Percentiles rank a stretch among this genome's conserved stretches.
Evolutionary conservation across 2,888 invertebrate genomes (phyloP).

Genomic region (Parascotia fuliginaria): DNA sequence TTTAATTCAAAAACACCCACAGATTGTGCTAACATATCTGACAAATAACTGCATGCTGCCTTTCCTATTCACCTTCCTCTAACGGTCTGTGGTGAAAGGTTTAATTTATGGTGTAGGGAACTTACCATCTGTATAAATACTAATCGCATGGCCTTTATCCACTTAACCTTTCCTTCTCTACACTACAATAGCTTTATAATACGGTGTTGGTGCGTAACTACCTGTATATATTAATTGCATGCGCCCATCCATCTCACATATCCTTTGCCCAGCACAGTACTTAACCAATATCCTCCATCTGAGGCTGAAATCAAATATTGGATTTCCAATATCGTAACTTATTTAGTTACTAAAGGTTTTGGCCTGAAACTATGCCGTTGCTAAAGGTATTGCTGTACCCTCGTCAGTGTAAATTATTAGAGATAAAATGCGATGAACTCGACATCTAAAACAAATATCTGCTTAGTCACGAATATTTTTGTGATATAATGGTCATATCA

Average conservation of each 20-base stretch:
- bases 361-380: background rate
- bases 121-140: slow-evolving; percentile 54
- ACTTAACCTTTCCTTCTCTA: slow-evolving; percentile 51
- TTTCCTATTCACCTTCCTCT: slow-evolving; percentile 64
- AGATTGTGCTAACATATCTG: slow-evolving; percentile 51
- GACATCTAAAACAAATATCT: slow-evolving; percentile 26
- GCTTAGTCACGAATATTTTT: slow-evolving; percentile 56
- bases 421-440: slow-evolving; percentile 24
- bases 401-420: slow-evolving; percentile 25
- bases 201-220: slow-evolving; percentile 66
- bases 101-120: slow-evolving; percentile 46
- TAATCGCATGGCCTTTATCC: slow-evolving; percentile 69
- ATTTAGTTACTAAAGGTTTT: too few species aligned
- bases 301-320: background rate
- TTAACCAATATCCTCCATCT: background rate
- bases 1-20: slow-evolving; percentile 32
- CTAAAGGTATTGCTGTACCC: slow-evolving; percentile 27
- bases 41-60: slow-evolving; percentile 71
- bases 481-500: slow-evolving; percentile 80
- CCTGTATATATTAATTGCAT: slow-evolving; percentile 61
- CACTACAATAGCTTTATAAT: slow-evolving; percentile 21
- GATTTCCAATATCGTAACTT: background rate
- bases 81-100: slow-evolving; percentile 58
- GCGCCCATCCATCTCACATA: slow-evolving; percentile 63
- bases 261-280: slow-evolving; percentile 59